A percentile compares a stretch with the other conserved stretches of the same genome.
These are phyloP conservation scores for Diadumene lineata DNA, from an alignment of 92 coral and sea anemone genomes.

Conservation along the genomic window DNA sequence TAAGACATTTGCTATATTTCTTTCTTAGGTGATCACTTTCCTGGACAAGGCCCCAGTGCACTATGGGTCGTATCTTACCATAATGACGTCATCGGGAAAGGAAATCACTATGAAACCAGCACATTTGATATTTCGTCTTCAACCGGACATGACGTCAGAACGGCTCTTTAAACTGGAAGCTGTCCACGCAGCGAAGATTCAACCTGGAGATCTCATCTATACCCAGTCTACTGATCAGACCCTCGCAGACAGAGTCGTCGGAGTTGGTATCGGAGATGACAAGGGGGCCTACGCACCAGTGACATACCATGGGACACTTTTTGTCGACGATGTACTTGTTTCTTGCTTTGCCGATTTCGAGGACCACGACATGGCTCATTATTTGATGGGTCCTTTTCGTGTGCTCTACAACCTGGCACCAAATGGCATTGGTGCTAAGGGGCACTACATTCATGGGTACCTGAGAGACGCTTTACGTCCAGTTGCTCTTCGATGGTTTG, in stretches of 20 bases:
- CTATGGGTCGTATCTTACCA: constrained; percentile 53
- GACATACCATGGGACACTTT: constrained; percentile 74
- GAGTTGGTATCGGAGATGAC: constrained; percentile 44
- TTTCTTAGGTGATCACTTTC: constrained; percentile 56
- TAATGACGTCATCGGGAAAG: constrained; percentile 48
- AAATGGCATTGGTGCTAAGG: constrained; percentile 60
- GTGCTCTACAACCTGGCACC: constrained; percentile 73
- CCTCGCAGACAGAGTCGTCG: constrained; percentile 40
- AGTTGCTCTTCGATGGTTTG: constrained; percentile 56
- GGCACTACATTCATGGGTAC: constrained; percentile 61
- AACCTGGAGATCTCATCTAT: constrained; percentile 61
- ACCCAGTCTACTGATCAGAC: constrained; percentile 37
- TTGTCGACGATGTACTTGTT: constrained; percentile 73
- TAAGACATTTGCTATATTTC: too few species aligned
- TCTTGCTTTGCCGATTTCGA: constrained; percentile 83
- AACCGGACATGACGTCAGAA: constrained; percentile 2
- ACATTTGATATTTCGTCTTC: constrained; percentile 60
- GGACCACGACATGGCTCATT: constrained; percentile 76
- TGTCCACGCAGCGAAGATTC: constrained; percentile 54
- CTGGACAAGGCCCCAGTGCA: constrained; percentile 56
- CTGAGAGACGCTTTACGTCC: constrained; percentile 65
- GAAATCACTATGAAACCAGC: constrained; percentile 62
- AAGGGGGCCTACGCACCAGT: constrained; percentile 89
- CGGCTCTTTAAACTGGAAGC: constrained; percentile 28
- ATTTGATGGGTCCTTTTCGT: constrained; percentile 76